A percentile compares a stretch with the other conserved stretches of the same genome.
These are phyloP conservation scores for Pegoplata infirma DNA, from an alignment of 2,888 invertebrate species.

Conservation along the genomic window DNA sequence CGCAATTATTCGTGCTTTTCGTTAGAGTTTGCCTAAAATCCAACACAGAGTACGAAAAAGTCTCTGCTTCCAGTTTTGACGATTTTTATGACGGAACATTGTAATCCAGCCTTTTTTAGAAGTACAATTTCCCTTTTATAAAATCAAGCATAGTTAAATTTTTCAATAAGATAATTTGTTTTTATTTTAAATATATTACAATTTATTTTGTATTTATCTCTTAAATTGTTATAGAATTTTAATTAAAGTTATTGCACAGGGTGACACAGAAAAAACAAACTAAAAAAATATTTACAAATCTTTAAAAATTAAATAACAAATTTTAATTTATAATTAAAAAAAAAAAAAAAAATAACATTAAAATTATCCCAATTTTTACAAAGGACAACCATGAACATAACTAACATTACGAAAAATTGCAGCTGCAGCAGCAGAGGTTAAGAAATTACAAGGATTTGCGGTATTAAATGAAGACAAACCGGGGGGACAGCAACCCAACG, in stretches of 20 bases:
- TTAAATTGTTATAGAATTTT: not conserved
- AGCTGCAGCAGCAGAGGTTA: constrained; percentile 83
- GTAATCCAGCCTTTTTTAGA: no score
- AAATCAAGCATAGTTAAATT: not conserved
- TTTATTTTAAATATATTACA: not conserved
- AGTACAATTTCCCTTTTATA: not conserved
- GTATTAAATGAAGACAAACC: constrained; percentile 75
- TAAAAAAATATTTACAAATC: constrained; percentile 22
- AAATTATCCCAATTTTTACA: constrained; percentile 78
- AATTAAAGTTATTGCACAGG: constrained; percentile 23
- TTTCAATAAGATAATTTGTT: not conserved
- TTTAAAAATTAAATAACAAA: constrained; percentile 38
- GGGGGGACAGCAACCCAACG: constrained; percentile 75
- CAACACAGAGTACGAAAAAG: no score
- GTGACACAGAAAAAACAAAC: constrained; percentile 26
- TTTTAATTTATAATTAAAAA: not conserved
- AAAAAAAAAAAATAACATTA: not conserved
- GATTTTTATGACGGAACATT: no score
- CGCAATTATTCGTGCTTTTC: no score
- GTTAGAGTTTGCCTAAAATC: no score
- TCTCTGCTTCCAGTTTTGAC: no score
- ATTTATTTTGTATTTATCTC: not conserved
- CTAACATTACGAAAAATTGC: constrained; percentile 87
- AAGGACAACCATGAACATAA: constrained; percentile 85
- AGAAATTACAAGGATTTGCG: constrained; percentile 81